Conservation (phyloP, 1,140 invertebrate genomes). For the Colletes latitarsis region DNA sequence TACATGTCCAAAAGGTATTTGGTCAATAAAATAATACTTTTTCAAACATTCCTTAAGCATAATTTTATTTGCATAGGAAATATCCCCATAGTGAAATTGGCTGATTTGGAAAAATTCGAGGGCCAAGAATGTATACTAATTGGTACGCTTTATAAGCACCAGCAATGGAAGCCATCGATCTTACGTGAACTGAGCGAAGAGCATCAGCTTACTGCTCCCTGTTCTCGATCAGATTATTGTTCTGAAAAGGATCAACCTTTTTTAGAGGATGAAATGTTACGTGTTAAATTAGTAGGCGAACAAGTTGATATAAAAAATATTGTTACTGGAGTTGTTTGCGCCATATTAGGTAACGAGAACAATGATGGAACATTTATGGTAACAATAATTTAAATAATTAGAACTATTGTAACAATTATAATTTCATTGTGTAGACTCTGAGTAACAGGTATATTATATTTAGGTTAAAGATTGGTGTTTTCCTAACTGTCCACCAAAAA, state of each 20-base stretch:
- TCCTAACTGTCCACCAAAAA: conserved; percentile 84
- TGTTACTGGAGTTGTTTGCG: conserved; percentile 90
- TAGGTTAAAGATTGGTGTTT: conserved; percentile 89
- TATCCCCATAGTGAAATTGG: conserved; percentile 66
- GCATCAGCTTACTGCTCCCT: conserved; percentile 90
- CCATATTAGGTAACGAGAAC: conserved; percentile 85
- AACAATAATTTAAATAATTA: conserved; percentile 21
- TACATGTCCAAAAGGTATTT: not conserved
- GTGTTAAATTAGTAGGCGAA: conserved; percentile 89
- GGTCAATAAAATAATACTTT: not conserved
- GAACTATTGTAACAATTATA: not conserved
- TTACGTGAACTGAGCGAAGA: conserved; percentile 95
- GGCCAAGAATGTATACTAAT: conserved; percentile 88
- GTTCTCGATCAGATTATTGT: conserved; percentile 85
- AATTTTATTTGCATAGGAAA: conserved; percentile 55
- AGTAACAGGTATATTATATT: conserved; percentile 47
- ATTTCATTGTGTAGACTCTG: not conserved
- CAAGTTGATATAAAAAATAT: conserved; percentile 82
- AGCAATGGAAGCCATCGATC: conserved; percentile 95
- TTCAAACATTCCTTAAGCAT: not conserved
- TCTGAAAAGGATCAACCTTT: conserved; percentile 89
- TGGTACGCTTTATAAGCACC: conserved; percentile 96
- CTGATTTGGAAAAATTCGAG: conserved; percentile 67
- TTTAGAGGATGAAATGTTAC: conserved; percentile 95
- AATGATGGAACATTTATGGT: conserved; percentile 75